phyloP scores from a whole-genome alignment of 2,888 invertebrate genomes.

The Piscicola geometra region DNA sequence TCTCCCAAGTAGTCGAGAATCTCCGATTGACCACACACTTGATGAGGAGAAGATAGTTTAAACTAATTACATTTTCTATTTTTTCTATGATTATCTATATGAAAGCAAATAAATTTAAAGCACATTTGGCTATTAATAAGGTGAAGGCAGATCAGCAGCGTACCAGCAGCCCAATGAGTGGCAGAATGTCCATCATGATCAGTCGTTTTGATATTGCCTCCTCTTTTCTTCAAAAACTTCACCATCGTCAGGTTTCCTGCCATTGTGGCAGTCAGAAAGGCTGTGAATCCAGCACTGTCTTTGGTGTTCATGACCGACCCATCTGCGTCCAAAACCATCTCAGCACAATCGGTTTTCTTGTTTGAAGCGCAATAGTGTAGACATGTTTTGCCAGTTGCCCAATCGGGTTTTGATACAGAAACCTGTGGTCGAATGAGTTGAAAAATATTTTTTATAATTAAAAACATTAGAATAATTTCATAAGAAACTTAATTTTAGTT shows the following conservation, averaged over 20 bases:
- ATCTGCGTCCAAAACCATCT: slow-evolving; percentile 26
- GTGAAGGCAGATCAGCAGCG: slow-evolving; percentile 46
- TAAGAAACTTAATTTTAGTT: too few relatives aligned
- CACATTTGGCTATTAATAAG: neutral
- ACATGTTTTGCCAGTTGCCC: slow-evolving; percentile 24
- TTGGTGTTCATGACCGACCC: slow-evolving; percentile 29
- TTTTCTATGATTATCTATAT: neutral
- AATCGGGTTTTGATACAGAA: slow-evolving; percentile 17
- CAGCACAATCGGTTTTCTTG: slow-evolving; percentile 23
- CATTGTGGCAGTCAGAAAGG: slow-evolving; percentile 82
- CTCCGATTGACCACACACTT: slow-evolving; percentile 30
- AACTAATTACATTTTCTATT: neutral
- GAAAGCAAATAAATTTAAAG: neutral
- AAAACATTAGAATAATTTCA: too few relatives aligned
- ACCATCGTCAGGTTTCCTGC: slow-evolving; percentile 57
- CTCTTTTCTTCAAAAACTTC: slow-evolving; percentile 77
- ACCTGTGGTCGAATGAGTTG: neutral
- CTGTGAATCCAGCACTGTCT: slow-evolving; percentile 57
- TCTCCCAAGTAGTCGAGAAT: slow-evolving; percentile 77
- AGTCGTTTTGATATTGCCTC: slow-evolving; percentile 80
- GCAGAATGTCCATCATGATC: slow-evolving; percentile 92
- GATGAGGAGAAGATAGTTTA: neutral
- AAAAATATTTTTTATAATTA: too few relatives aligned
- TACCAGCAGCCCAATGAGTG: slow-evolving; percentile 97
- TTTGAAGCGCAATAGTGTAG: slow-evolving; percentile 33